These are phyloP conservation scores for Trissolcus basalis DNA, from an alignment of 1,140 invertebrate genomes.

Conservation along the genomic window DNA sequence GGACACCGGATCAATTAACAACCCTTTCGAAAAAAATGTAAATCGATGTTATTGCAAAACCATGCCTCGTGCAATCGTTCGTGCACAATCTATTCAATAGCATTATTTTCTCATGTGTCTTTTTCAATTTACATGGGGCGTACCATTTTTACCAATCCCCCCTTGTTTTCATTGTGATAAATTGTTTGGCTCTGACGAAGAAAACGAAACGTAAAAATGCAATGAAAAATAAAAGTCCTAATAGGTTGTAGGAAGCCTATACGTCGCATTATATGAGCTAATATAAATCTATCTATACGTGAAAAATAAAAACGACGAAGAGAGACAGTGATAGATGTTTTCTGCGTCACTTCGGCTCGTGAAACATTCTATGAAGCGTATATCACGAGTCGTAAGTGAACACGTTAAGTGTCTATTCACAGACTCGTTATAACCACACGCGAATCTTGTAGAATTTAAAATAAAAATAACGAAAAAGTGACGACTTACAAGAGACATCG, in stretches of 20 bases:
- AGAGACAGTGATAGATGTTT: conserved; percentile 53
- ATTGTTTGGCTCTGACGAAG: conserved; percentile 36
- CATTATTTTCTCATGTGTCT: conserved; percentile 19
- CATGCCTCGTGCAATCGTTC: background rate
- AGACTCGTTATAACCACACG: conserved; percentile 34
- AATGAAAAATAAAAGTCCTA: conserved; percentile 40
- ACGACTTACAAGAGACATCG: no score
- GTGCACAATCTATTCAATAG: conserved; percentile 7
- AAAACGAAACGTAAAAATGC: no score
- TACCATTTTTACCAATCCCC: conserved; percentile 13
- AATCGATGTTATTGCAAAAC: conserved; percentile 10
- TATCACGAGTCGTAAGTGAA: conserved; percentile 62
- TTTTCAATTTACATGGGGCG: conserved; percentile 20
- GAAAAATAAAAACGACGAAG: conserved; percentile 41
- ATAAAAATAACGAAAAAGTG: no score
- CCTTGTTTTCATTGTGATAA: conserved; percentile 47
- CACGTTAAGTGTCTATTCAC: conserved; percentile 56
- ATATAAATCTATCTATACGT: conserved; percentile 53
- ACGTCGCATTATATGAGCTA: conserved; percentile 39
- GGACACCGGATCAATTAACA: conserved; percentile 18
- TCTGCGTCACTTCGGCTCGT: conserved; percentile 44
- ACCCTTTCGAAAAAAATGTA: conserved; percentile 11
- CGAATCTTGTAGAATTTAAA: conserved; percentile 42
- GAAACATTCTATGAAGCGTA: conserved; percentile 59
- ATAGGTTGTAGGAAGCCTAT: conserved; percentile 52